A percentile compares a stretch with the other conserved stretches of the same genome.
phyloP scores from a whole-genome alignment of 2,888 invertebrate species.

The Camptogramma bilineatum region DNA sequence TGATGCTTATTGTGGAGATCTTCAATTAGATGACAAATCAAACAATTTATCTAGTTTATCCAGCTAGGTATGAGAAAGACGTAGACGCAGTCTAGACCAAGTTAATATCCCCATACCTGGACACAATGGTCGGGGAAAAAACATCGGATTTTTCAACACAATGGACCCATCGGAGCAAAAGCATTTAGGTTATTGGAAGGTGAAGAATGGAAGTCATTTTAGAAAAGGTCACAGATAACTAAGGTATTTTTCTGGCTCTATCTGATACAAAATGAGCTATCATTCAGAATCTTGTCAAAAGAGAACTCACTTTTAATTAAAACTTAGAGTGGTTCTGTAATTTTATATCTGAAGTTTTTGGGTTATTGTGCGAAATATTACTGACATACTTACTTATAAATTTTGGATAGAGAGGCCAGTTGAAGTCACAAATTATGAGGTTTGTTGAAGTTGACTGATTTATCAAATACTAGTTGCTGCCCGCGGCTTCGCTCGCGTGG shows the following conservation, averaged over 20 bases:
- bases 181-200: constrained; percentile 56
- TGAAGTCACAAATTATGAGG: no score
- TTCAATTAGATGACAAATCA: background rate
- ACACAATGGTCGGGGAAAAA: constrained; percentile 63
- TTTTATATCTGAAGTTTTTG: no score
- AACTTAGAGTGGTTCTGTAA: no score
- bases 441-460: no score
- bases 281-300: background rate
- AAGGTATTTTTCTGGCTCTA: background rate
- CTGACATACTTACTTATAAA: no score
- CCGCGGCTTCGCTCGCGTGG: no score
- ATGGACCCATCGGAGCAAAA: constrained; percentile 48
- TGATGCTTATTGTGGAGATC: background rate
- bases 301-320: no score
- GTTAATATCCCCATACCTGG: constrained; percentile 72
- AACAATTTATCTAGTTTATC: no score
- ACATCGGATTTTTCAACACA: constrained; percentile 62
- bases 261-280: background rate
- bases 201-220: constrained; percentile 16
- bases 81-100: constrained; percentile 62
- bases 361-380: no score
- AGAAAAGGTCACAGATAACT: constrained; percentile 1
- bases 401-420: no score
- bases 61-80: background rate
- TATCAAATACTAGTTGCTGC: no score